Conservation (phyloP, 2,888 invertebrate species). For the Lobophora halterata region DNA sequence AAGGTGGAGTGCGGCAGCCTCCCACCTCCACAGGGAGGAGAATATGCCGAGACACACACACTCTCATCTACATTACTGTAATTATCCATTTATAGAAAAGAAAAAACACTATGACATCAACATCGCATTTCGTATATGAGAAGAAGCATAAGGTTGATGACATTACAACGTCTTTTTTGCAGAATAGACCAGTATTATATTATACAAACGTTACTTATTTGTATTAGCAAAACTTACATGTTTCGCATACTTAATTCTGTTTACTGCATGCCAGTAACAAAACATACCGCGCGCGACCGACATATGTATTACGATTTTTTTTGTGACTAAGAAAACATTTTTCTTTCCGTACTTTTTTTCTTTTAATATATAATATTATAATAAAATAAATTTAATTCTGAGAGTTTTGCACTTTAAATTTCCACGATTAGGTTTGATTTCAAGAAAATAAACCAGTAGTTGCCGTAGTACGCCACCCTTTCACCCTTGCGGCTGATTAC, state of each 20-base stretch:
- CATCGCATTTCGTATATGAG: constrained; percentile 34
- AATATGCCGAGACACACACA: constrained; percentile 70
- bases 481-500: constrained; percentile 73
- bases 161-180: constrained; percentile 24
- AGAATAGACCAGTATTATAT: constrained; percentile 4
- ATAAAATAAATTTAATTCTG: no score
- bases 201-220: no score
- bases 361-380: not conserved
- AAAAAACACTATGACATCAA: constrained; percentile 45
- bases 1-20: constrained; percentile 39
- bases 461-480: constrained; percentile 55
- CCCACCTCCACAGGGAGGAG: constrained; percentile 47
- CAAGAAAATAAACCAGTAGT: constrained; percentile 58
- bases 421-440: constrained; percentile 28
- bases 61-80: constrained; percentile 71
- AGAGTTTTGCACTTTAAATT: no score
- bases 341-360: not conserved
- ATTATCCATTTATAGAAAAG: constrained; percentile 71
- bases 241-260: constrained; percentile 21
- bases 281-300: not conserved
- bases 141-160: constrained; percentile 27
- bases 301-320: no score
- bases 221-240: no score
- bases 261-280: not conserved
- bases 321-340: no score